These are phyloP conservation scores for Aleiodes leptofemur DNA, from an alignment of 2,888 invertebrate species.

Conservation along the genomic window DNA sequence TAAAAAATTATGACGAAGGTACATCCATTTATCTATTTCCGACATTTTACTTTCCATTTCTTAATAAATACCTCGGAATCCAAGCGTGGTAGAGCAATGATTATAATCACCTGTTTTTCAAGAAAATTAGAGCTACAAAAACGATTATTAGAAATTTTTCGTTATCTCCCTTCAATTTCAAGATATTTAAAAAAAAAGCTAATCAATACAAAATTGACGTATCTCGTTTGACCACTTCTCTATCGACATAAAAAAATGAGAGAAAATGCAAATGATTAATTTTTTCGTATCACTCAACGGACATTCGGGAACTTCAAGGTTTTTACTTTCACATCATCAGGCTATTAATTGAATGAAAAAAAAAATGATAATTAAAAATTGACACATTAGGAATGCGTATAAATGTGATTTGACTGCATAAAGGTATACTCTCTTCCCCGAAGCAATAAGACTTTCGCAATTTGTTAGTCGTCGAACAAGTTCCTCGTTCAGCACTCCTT, in stretches of 20 bases:
- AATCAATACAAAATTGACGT: slow-evolving; percentile 10
- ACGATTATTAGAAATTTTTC: too few relatives aligned
- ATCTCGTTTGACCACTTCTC: not conserved
- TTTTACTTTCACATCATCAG: slow-evolving; percentile 21
- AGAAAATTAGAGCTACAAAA: not conserved
- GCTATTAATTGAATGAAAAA: slow-evolving; percentile 3
- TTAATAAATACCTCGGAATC: not conserved
- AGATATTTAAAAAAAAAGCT: not conserved
- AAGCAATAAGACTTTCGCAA: slow-evolving; percentile 6
- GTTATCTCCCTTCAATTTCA: too few relatives aligned
- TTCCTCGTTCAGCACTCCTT: slow-evolving; percentile 1
- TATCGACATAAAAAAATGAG: slow-evolving; percentile 20
- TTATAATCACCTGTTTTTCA: not conserved
- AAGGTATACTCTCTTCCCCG: not conserved
- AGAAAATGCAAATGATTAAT: not conserved
- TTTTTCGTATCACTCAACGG: not conserved
- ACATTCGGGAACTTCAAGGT: not conserved
- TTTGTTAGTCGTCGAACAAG: slow-evolving; percentile 2
- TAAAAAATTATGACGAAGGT: too few relatives aligned
- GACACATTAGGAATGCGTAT: slow-evolving; percentile 11
- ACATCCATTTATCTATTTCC: not conserved
- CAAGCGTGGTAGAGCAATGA: not conserved
- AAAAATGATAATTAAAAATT: not conserved
- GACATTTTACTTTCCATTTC: not conserved
- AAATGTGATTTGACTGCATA: not conserved